Base-by-base conservation (phyloP, 2,113 vertebrate species). In the Hippocampus mohnikei region DNA sequence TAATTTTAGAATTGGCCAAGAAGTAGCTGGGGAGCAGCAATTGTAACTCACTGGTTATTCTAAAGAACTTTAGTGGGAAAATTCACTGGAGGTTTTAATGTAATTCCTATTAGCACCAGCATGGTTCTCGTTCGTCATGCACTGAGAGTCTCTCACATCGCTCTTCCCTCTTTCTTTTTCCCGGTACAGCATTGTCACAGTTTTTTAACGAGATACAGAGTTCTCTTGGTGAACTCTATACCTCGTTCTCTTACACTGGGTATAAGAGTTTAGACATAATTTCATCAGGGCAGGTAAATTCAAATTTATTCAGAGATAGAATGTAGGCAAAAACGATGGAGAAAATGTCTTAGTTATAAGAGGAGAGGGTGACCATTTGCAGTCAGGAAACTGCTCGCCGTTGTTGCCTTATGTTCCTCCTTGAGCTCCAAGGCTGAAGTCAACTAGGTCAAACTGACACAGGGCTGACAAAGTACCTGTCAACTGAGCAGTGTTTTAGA, bases 1-100 rank as follows among this genome's bases (percentile, higher is more conserved):
- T 88, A 53, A 83, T 79, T 88, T 81, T 84, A 85, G 83, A 81
- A 73, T 55, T 50, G 41, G 12, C 58, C 52, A 48, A 56, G 37
- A 41, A 63, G 62, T 44, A 37, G 41, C 12, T 40, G 25, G 25
- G 42, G 56, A 74, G 72, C 56, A 65, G 42, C 56, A 15, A 63
- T 55, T 53, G 41, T 55, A 21, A 40, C 61, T 66, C 37, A 82
- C n/a, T 68, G 56, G 27, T 41, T 55, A 18, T 70, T 81, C 74
- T 82, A 73, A 75, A 27, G n/a, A 66, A 29, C 56, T 69, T 81
- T 40, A 70, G 66, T 20, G 56, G 63, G 70, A 74, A 79, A 84
- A 76, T 65, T 58, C 61, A 27, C 56, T 59, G 23, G 23, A 77
- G 65, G 79, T 78, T 70, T 46, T 74, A 70, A 70, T 84, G 53